Evolutionary conservation across 2,888 invertebrate species (phyloP).

Genomic region (Tachina fera): DNA sequence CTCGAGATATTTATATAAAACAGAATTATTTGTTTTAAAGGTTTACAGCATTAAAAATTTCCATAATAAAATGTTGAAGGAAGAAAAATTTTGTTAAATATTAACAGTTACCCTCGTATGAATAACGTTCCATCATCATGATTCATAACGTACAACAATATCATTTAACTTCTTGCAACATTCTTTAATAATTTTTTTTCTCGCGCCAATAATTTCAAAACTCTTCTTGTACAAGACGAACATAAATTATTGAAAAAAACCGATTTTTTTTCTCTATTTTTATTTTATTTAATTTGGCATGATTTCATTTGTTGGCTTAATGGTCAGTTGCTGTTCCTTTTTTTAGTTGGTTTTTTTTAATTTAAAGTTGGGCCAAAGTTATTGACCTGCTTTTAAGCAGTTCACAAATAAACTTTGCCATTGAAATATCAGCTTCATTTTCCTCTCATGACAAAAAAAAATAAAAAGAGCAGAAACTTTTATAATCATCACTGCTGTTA

Average conservation of each 20-base stretch:
- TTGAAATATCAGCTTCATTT: constrained; percentile 1
- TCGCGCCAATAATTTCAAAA: constrained; percentile 30
- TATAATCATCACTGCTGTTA: constrained; percentile 44
- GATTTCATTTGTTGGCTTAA: constrained; percentile 29
- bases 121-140: neutral
- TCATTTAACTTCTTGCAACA: neutral
- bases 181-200: neutral
- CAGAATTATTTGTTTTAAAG: no score
- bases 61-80: no score
- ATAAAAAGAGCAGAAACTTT: constrained; percentile 27
- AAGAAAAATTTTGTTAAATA: no score
- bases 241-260: constrained; percentile 15
- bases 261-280: neutral
- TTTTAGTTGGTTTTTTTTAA: neutral
- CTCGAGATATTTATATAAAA: no score
- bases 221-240: neutral
- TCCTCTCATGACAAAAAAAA: neutral
- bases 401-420: constrained; percentile 29
- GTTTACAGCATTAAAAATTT: no score
- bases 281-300: constrained; percentile 29
- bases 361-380: constrained; percentile 60
- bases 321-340: constrained; percentile 38
- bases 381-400: constrained; percentile 64
- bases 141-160: neutral
- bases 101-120: neutral